Percentiles rank a stretch among this genome's conserved stretches.
These are phyloP conservation scores for Phylloscopus trochiloides DNA, from an alignment of 2,113 vertebrate species.

Conservation along the genomic window DNA sequence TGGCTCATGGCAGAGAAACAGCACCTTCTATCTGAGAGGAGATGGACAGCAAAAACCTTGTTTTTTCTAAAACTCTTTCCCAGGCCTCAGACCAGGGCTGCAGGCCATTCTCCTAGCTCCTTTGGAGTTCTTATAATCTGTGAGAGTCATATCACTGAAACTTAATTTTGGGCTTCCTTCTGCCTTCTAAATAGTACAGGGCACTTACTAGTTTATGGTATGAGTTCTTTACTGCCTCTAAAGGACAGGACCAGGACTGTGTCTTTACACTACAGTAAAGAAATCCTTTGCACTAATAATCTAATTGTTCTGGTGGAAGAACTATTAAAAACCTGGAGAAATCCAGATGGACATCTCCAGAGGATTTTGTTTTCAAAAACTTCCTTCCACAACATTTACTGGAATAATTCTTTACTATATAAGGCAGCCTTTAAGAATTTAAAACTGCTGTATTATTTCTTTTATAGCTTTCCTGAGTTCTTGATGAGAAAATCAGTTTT, in stretches of 20 bases:
- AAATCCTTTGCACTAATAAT: neutral
- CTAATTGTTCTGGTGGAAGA: neutral
- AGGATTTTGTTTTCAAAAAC: neutral
- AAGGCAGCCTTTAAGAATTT: neutral
- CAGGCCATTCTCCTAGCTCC: neutral
- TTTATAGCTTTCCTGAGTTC: neutral
- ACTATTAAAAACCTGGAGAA: neutral
- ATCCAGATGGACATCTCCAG: neutral
- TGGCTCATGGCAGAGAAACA: neutral
- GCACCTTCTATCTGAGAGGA: accelerated
- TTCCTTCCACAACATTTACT: neutral
- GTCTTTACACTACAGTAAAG: neutral
- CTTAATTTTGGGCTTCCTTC: neutral
- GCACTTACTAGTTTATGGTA: accelerated
- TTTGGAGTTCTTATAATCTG: neutral
- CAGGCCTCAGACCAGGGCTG: neutral
- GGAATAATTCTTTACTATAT: neutral
- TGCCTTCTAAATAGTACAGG: neutral
- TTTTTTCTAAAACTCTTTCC: neutral
- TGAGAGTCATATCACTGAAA: neutral
- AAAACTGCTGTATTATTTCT: neutral
- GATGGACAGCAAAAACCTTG: accelerated
- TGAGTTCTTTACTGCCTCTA: neutral
- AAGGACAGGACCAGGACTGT: neutral
- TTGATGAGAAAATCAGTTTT: neutral